Conservation (phyloP, 2,888 invertebrate genomes). For the Rhynchonema sp. region DNA sequence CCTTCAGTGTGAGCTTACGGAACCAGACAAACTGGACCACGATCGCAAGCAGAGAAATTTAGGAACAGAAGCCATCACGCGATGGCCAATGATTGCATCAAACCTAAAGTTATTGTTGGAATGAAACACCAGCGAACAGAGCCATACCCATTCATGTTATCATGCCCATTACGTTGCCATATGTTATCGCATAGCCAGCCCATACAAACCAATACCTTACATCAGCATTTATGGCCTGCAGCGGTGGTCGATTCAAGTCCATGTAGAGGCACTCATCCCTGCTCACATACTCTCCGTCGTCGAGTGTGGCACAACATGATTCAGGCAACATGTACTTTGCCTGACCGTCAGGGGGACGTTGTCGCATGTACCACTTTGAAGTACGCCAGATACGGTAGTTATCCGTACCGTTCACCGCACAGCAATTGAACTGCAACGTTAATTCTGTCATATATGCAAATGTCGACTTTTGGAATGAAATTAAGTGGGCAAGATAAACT, state of each 20-base stretch:
- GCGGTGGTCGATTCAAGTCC: not conserved
- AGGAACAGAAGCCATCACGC: no score
- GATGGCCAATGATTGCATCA: no score
- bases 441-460: not conserved
- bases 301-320: not conserved
- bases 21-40: no score
- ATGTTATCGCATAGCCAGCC: not conserved
- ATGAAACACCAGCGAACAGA: no score
- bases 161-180: no score
- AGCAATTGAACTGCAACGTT: constrained; percentile 19
- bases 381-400: constrained; percentile 22
- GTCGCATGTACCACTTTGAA: constrained; percentile 19
- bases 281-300: not conserved
- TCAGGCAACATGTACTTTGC: not conserved
- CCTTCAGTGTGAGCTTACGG: no score
- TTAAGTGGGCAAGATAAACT: no score
- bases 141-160: no score
- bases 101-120: no score
- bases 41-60: no score
- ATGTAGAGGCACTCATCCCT: not conserved
- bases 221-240: not conserved
- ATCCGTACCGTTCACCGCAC: constrained; percentile 24
- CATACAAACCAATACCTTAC: not conserved
- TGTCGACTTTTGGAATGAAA: no score
- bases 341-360: not conserved